A percentile compares a stretch with the other conserved stretches of the same genome.
phyloP scores from a whole-genome alignment of 2,888 invertebrate genomes.

The Epirrhoe tristata region DNA sequence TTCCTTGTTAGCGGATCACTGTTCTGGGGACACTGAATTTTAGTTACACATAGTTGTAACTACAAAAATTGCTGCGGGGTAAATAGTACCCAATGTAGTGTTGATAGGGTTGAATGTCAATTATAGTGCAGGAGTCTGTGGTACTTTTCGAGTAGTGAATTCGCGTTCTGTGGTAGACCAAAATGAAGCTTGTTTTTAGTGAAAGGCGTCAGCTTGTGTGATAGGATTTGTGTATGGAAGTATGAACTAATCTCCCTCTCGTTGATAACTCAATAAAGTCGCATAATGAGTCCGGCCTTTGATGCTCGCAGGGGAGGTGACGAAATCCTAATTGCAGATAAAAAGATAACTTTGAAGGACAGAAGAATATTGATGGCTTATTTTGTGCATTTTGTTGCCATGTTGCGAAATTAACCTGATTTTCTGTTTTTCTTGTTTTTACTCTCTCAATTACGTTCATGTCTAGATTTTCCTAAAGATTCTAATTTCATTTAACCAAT shows the following conservation, averaged over 20 bases:
- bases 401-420: slow-evolving; percentile 36
- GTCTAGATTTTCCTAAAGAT: background rate
- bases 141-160: slow-evolving; percentile 51
- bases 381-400: slow-evolving; percentile 48
- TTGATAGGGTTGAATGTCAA: slow-evolving; percentile 44
- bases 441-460: background rate
- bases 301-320: slow-evolving; percentile 73
- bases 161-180: slow-evolving; percentile 75
- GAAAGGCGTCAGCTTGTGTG: slow-evolving; percentile 85
- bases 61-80: slow-evolving; percentile 16
- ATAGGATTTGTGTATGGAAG: slow-evolving; percentile 85
- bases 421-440: slow-evolving; percentile 1
- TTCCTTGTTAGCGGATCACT: slow-evolving; percentile 76
- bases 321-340: slow-evolving; percentile 85
- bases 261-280: slow-evolving; percentile 84
- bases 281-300: slow-evolving; percentile 83
- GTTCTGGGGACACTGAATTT: slow-evolving; percentile 61
- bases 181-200: slow-evolving; percentile 81
- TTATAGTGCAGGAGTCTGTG: slow-evolving; percentile 49
- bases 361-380: slow-evolving; percentile 59
- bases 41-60: slow-evolving; percentile 43
- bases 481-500: no score
- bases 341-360: slow-evolving; percentile 80
- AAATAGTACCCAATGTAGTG: slow-evolving; percentile 26
- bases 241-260: slow-evolving; percentile 84